Conservation (phyloP, 2,113 vertebrate species). For the Calyptomena viridis region DNA sequence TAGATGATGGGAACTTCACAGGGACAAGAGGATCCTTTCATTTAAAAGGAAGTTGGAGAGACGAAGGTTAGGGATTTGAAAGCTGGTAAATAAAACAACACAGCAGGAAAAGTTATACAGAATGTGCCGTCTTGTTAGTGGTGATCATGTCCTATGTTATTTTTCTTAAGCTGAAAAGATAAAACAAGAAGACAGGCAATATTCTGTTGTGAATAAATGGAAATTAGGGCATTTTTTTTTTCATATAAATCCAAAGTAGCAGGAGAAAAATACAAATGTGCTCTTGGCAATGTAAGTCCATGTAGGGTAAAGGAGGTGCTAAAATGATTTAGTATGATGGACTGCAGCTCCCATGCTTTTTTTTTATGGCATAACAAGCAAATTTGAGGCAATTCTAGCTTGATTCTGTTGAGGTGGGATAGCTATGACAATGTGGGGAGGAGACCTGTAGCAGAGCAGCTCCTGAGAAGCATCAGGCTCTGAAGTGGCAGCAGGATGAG, state of each 20-base stretch:
- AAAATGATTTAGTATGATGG: conserved; percentile 9
- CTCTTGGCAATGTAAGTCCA: not conserved
- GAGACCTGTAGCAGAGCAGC: not conserved
- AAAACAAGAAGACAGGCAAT: conserved; percentile 49
- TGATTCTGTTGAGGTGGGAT: rapidly evolving
- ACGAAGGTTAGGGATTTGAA: conserved; percentile 61
- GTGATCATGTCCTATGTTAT: conserved; percentile 38
- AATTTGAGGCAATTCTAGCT: not conserved
- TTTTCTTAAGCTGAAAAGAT: conserved; percentile 56
- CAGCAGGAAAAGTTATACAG: conserved; percentile 20
- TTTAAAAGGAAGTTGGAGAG: conserved; percentile 62
- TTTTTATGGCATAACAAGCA: not conserved
- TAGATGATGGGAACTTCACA: conserved; percentile 56
- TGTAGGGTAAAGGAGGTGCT: not conserved
- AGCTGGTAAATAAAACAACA: conserved; percentile 71
- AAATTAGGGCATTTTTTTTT: conserved; percentile 32
- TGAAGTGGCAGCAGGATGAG: rapidly evolving
- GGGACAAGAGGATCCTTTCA: conserved; percentile 57
- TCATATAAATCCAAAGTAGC: conserved; percentile 34
- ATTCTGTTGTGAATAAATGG: conserved; percentile 48
- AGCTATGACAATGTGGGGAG: not conserved
- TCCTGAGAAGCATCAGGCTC: not conserved
- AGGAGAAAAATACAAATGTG: not conserved
- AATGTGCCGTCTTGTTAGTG: conserved; percentile 49
- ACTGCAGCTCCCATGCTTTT: not conserved